phyloP scores from a whole-genome alignment of 2,888 invertebrate genomes.

The Teinopalpus imperialis region DNA sequence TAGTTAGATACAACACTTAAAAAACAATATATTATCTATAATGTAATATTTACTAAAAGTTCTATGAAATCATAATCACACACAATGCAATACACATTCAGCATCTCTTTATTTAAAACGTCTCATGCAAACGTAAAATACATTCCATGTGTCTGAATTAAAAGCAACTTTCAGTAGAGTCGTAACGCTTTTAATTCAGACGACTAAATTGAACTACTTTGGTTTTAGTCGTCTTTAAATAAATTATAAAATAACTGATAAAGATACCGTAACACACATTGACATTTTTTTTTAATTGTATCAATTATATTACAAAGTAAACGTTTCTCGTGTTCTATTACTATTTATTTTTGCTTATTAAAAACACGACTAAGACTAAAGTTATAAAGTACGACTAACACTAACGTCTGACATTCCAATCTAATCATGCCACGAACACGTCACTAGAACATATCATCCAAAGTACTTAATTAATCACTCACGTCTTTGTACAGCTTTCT shows the following conservation, averaged over 20 bases:
- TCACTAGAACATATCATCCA: constrained; percentile 6
- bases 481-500: constrained; percentile 5
- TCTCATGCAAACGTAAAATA: constrained; percentile 19
- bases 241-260: too few species aligned
- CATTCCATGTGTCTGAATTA: neutral
- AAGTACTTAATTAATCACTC: constrained; percentile 8
- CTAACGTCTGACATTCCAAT: constrained; percentile 14
- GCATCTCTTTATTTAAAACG: too few species aligned
- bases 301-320: too few species aligned
- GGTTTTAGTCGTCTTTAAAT: constrained; percentile 6
- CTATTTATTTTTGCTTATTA: too few species aligned
- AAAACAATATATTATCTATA: too few species aligned
- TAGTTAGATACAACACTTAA: too few species aligned
- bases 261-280: too few species aligned
- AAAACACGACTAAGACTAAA: constrained; percentile 1
- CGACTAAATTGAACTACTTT: neutral
- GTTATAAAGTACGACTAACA: constrained; percentile 4
- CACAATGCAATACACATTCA: constrained; percentile 12
- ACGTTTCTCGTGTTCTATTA: too few species aligned
- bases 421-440: constrained; percentile 23
- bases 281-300: too few species aligned
- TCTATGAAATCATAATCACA: too few species aligned
- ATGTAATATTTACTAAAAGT: too few species aligned
- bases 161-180: neutral
- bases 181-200: neutral